A percentile compares a stretch with the other conserved stretches of the same genome.
Evolutionary conservation across 2,888 invertebrate species (phyloP).

Genomic region (Eilema sororculum): DNA sequence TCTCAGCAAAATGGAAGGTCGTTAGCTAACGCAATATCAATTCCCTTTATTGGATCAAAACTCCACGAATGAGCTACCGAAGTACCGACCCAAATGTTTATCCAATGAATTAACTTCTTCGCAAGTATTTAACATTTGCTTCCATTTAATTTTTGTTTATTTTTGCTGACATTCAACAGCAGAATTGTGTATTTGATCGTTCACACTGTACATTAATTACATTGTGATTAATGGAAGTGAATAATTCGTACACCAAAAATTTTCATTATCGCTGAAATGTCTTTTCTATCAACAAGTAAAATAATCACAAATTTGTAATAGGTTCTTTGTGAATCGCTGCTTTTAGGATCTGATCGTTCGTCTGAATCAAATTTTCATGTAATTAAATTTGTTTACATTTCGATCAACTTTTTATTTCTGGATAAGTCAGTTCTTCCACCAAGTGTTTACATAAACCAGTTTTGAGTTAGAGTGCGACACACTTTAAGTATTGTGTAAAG

Average conservation of each 20-base stretch:
- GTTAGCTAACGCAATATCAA: constrained; percentile 52
- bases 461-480: constrained; percentile 8
- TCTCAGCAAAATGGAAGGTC: constrained; percentile 43
- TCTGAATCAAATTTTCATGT: constrained; percentile 13
- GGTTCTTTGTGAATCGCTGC: constrained; percentile 28
- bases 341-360: constrained; percentile 12
- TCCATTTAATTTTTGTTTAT: constrained; percentile 21
- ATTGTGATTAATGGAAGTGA: not conserved
- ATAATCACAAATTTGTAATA: constrained; percentile 6
- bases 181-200: not conserved
- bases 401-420: constrained; percentile 3
- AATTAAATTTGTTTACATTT: constrained; percentile 7
- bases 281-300: not conserved
- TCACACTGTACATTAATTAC: not conserved
- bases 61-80: constrained; percentile 38
- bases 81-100: constrained; percentile 29
- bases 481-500: constrained; percentile 29
- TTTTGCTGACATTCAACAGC: not conserved
- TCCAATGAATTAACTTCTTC: constrained; percentile 33
- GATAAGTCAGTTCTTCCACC: not conserved
- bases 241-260: not conserved
- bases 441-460: constrained; percentile 9
- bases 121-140: constrained; percentile 7
- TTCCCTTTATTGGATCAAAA: constrained; percentile 58
- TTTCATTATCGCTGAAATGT: not conserved